Evolutionary conservation across 2,113 vertebrate genomes (phyloP).

Genomic region (Perca flavescens): DNA sequence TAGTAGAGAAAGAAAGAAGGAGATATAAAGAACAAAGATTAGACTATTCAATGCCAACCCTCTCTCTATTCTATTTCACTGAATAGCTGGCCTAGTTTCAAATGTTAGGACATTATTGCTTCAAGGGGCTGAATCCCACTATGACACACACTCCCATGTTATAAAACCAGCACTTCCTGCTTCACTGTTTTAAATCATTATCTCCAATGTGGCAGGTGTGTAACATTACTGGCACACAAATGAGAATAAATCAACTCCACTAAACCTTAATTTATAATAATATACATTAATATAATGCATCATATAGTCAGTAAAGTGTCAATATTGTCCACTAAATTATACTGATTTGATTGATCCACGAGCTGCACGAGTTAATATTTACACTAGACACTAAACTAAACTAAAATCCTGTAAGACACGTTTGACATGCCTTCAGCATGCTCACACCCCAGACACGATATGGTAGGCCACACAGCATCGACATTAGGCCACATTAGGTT

Average conservation of each 20-base stretch:
- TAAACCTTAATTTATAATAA: not conserved
- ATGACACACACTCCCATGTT: not conserved
- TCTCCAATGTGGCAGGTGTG: not conserved
- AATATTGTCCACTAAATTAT: too few relatives aligned
- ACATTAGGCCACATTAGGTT: not conserved
- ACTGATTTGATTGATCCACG: not conserved
- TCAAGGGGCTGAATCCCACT: not conserved
- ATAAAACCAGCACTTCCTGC: not conserved
- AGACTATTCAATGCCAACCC: not conserved
- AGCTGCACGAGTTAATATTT: not conserved
- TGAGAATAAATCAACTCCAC: not conserved
- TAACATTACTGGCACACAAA: not conserved
- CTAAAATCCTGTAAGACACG: not conserved
- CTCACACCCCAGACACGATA: not conserved
- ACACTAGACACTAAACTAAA: not conserved
- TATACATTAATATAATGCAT: too few relatives aligned
- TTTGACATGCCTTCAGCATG: not conserved
- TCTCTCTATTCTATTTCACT: not conserved
- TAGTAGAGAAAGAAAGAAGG: not conserved
- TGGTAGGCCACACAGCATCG: not conserved
- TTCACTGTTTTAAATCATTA: not conserved
- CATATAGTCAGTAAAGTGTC: not conserved
- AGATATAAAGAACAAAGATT: not conserved
- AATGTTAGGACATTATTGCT: not conserved
- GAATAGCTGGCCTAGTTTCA: slow-evolving; percentile 13